Evolutionary conservation across 1,140 invertebrate species (phyloP), one percentile per base, ranked within the genome.

Genomic region (Listronotus bonariensis): DNA sequence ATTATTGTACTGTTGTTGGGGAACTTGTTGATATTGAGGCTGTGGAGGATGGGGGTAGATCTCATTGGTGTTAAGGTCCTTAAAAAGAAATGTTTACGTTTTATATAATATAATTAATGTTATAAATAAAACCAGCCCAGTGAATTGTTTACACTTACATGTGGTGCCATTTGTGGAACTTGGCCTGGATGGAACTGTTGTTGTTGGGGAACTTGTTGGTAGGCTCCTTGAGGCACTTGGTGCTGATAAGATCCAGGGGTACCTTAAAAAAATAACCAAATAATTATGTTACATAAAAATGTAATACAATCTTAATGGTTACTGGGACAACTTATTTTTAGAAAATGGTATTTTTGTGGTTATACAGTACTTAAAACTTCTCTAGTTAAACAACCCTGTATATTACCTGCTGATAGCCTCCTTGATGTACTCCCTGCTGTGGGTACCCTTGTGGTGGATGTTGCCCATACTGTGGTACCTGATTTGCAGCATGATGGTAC

Each of bases 401-500:
- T 26, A 26, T 36, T 36, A 36, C 34, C 49, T 65, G 52, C 20
- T 61, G 67, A 41, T 70, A 56, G 12, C 48, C 65, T 43, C 59
- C 68, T 32, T 48, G 65, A 48, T 69, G 68, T 43, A 57, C 55
- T 31, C 58, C 9, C 6, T 61, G 57, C 12, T 68, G 62, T 46
- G 49, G 55, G 36, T 55, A 57, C 18, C 53, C 55, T 46, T 52
- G 60, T n/a, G 60, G 60, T 41, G 42, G 54, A 17, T 70, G 46
- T 36, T 68, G 59, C 1, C 38, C 51, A 51, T 43, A 36, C 34
- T 68, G 66, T n/a, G 71, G 69, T 18, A 73, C 65, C 49, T 72
- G 66, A 43, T 71, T 69, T 6, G 52, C 60, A 15, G 49, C 68
- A 57, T 78, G 67, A 70, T 76, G 81, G 70, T 87, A 71, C 66